Conservation (phyloP, 2,888 invertebrate species). For the Dasysyrphus tricinctus region DNA sequence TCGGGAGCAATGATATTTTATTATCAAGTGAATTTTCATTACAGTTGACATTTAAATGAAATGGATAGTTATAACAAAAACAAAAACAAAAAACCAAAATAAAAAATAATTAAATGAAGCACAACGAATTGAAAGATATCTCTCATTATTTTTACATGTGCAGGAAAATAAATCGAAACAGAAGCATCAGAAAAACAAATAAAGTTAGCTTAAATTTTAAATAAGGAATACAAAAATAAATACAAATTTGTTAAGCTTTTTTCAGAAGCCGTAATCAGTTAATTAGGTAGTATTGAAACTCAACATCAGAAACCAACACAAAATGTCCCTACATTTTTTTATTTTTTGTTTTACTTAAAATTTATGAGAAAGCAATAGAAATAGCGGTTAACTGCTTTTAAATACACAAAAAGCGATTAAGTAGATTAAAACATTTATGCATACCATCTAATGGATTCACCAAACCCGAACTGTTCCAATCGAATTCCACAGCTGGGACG, state of each 20-base stretch:
- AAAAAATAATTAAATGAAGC: constrained; percentile 47
- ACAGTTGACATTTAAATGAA: constrained; percentile 38
- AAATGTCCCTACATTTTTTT: constrained; percentile 61
- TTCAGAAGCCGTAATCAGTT: constrained; percentile 50
- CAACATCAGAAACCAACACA: constrained; percentile 72
- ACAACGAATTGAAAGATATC: constrained; percentile 49
- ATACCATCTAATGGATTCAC: constrained; percentile 89
- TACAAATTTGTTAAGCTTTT: constrained; percentile 45
- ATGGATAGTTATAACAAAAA: constrained; percentile 3
- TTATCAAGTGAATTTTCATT: constrained; percentile 41
- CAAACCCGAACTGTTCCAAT: constrained; percentile 89
- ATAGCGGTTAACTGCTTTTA: constrained; percentile 65
- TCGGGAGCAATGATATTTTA: constrained; percentile 43
- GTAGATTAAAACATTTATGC: constrained; percentile 78
- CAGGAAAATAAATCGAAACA: constrained; percentile 49
- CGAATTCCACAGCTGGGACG: constrained; percentile 88
- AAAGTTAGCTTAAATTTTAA: constrained; percentile 17
- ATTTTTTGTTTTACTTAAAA: constrained; percentile 2
- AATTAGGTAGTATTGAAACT: constrained; percentile 47
- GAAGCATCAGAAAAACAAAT: constrained; percentile 54
- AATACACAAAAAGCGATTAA: constrained; percentile 35
- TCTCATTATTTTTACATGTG: constrained; percentile 57
- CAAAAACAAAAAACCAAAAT: constrained; percentile 1
- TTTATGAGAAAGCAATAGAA: constrained; percentile 64
- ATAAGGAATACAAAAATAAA: constrained; percentile 21